phyloP scores from a whole-genome alignment of 2,797 vertebrate species.

The Nasua narica region DNA sequence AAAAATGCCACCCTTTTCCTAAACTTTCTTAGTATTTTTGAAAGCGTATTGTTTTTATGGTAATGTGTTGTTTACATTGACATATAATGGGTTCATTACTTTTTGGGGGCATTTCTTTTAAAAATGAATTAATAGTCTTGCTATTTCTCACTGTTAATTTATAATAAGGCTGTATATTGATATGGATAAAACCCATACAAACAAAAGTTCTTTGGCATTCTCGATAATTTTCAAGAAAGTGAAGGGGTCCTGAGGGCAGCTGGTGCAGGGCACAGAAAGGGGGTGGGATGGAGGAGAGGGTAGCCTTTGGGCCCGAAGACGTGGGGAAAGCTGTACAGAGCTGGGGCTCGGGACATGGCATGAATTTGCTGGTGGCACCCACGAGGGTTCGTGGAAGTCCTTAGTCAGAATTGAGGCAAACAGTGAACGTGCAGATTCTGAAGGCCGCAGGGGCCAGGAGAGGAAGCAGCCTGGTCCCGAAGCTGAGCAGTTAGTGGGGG shows the following conservation, averaged over 20 bases:
- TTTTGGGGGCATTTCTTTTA: not conserved
- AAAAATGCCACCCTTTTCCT: not conserved
- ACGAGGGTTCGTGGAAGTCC: not conserved
- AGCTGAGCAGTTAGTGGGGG: accelerated
- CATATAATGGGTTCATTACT: too few species aligned
- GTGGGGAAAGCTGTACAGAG: accelerated
- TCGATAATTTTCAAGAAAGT: too few species aligned
- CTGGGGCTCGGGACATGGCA: too few species aligned
- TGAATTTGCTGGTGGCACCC: accelerated
- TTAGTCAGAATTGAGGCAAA: not conserved
- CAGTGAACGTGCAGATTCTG: not conserved
- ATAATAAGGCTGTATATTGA: not conserved
- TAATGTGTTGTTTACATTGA: not conserved
- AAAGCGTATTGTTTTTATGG: not conserved
- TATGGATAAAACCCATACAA: too few species aligned
- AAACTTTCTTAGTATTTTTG: not conserved
- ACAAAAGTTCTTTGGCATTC: not conserved
- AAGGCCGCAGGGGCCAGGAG: too few species aligned
- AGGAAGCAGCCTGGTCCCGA: accelerated
- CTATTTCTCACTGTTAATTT: not conserved
- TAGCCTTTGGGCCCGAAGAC: accelerated
- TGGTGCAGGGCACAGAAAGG: not conserved
- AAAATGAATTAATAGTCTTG: not conserved
- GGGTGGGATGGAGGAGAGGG: accelerated
- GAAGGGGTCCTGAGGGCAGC: too few species aligned